Percentiles rank a stretch among this genome's conserved stretches.
Conservation (phyloP, 2,888 invertebrate genomes). For the Eupelmus urozonus region DNA sequence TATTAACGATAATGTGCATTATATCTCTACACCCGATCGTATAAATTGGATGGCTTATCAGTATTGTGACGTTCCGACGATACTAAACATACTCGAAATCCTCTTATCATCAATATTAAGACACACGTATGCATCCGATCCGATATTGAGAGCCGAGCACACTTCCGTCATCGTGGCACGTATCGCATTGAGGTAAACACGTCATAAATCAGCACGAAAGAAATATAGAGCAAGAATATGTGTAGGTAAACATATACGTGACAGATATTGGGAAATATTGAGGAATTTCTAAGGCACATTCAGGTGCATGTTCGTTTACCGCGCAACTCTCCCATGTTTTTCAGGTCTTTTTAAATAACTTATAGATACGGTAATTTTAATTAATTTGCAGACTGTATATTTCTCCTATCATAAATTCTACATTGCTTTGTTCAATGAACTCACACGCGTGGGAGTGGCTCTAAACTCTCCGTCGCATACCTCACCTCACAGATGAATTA, state of each 20-base stretch:
- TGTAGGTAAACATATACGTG: background rate
- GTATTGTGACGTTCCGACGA: background rate
- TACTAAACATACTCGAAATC: background rate
- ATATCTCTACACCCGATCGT: too few species aligned
- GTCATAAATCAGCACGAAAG: constrained; percentile 7
- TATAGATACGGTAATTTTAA: too few species aligned
- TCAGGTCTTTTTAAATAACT: too few species aligned
- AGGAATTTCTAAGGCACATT: background rate
- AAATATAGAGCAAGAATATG: background rate
- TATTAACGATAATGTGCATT: too few species aligned
- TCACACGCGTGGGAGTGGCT: too few species aligned
- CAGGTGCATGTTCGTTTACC: background rate
- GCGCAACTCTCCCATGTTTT: too few species aligned
- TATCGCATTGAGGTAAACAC: constrained; percentile 15
- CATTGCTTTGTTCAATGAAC: too few species aligned
- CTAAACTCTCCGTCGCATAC: too few species aligned
- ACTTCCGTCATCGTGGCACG: background rate
- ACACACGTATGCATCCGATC: background rate
- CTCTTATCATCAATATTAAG: background rate
- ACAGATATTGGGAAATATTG: constrained; percentile 3
- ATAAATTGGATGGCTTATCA: background rate
- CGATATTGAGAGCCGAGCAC: background rate
- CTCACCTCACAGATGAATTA: too few species aligned
- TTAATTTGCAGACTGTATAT: too few species aligned
- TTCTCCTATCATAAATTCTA: too few species aligned